A percentile compares a stretch with the other conserved stretches of the same genome.
phyloP scores from a whole-genome alignment of 2,113 vertebrate species.

The Electrona antarctica region DNA sequence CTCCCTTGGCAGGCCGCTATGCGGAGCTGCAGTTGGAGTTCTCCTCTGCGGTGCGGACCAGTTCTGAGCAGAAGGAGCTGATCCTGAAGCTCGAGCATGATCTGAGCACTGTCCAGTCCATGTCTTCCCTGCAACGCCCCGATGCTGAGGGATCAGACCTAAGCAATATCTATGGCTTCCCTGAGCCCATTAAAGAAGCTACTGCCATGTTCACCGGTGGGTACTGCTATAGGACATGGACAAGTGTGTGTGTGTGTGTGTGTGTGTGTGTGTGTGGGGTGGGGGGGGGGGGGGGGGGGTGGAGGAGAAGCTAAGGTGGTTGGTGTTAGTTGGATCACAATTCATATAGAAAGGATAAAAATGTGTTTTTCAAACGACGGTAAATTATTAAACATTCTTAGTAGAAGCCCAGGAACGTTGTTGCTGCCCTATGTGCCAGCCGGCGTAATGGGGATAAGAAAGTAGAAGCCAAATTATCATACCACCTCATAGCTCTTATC shows the following conservation, averaged over 20 bases:
- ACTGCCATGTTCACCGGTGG: constrained; percentile 88
- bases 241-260: background rate
- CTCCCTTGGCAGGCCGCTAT: constrained; percentile 81
- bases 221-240: background rate
- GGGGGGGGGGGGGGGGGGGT: too few species aligned
- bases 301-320: too few species aligned
- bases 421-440: too few species aligned
- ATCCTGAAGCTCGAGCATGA: constrained; percentile 92
- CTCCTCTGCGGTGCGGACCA: constrained; percentile 78
- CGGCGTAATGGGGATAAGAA: too few species aligned
- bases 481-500: too few species aligned
- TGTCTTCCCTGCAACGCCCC: constrained; percentile 82
- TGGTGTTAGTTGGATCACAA: too few species aligned
- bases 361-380: too few species aligned
- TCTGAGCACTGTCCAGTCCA: constrained; percentile 90
- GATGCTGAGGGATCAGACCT: constrained; percentile 84
- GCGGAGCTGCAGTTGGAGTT: constrained; percentile 87
- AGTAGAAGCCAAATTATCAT: too few species aligned
- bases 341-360: too few species aligned
- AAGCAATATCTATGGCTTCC: constrained; percentile 83
- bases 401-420: too few species aligned
- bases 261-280: constrained; percentile 2
- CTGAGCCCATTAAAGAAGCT: constrained; percentile 94
- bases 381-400: too few species aligned
- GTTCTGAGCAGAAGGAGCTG: constrained; percentile 89